These are phyloP conservation scores for Drosophila demipolita DNA, from an alignment of 2,888 invertebrate species.

Conservation along the genomic window DNA sequence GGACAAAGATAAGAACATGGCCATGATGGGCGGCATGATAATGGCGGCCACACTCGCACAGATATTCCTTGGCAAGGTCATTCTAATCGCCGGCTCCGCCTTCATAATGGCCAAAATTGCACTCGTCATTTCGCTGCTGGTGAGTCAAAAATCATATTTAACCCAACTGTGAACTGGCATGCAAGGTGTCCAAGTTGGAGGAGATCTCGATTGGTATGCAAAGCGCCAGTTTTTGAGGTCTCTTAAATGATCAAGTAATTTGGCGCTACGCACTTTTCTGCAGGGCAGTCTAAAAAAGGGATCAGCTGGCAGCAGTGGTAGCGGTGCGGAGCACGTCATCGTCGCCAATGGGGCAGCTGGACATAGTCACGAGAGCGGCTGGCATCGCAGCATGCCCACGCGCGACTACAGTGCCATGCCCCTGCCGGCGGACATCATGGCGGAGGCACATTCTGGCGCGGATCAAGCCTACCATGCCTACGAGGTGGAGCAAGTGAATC, in stretches of 20 bases:
- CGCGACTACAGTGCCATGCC: constrained; percentile 23
- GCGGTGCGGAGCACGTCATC: constrained; percentile 86
- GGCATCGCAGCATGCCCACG: constrained; percentile 84
- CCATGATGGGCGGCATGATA: constrained; percentile 88
- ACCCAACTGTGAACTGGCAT: background rate
- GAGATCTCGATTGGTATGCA: background rate
- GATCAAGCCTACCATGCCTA: constrained; percentile 60
- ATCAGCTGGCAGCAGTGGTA: constrained; percentile 85
- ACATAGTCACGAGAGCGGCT: constrained; percentile 83
- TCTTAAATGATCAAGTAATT: constrained; percentile 27
- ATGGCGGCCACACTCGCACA: constrained; percentile 88
- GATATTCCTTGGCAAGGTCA: constrained; percentile 89
- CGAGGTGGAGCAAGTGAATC: constrained; percentile 44
- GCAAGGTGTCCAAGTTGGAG: background rate
- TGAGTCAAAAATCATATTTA: constrained; percentile 67
- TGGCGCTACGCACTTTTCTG: constrained; percentile 63
- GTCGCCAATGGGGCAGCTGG: constrained; percentile 82
- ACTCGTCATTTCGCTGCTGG: constrained; percentile 87
- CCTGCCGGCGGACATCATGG: background rate
- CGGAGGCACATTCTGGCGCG: constrained; percentile 32
- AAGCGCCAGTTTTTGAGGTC: background rate
- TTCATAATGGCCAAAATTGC: constrained; percentile 89
- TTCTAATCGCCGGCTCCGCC: constrained; percentile 89
- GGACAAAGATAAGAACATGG: constrained; percentile 85
- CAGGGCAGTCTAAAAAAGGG: constrained; percentile 88